Evolutionary conservation across 2,888 invertebrate genomes (phyloP), one percentile per base, ranked within the genome.

Genomic region (Ectemnius lituratus): DNA sequence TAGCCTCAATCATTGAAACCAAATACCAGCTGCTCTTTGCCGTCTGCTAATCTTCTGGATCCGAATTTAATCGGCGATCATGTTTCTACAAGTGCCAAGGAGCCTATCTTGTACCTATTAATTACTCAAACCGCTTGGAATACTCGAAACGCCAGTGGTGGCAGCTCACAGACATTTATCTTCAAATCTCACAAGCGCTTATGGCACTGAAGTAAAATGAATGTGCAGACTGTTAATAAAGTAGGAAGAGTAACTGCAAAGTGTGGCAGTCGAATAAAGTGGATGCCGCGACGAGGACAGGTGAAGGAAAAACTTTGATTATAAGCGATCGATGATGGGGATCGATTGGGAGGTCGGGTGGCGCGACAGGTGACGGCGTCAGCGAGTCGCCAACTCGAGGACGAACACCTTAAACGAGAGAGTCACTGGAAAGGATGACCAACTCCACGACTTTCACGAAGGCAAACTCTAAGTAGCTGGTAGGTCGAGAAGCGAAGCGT

Each of bases 311-410:
- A 37, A 37, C 8, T 37, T 6, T 37, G 5, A 11, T 37, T 37
- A 37, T 6, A 37, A 37, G 37, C 37, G 11, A 37, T 37, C 37
- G 37, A 37, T 37, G 11, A 37, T 37, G 37, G 8, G 37, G 37
- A 37, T 37, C 37, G 37, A 37, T 37, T 37, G 37, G 37, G 61
- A 8, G 18, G 14, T 49, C 16, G 16, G n/a, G 52, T 16, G 52
- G 16, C 70, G 70, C 73, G 79, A 79, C 81, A 69, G 71, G 74
- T 73, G 70, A 75, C 74, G 79, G 76, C 81, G 74, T 75, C 78
- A 82, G 75, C 37, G 70, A 73, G 67, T 69, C 77, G 75, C 80
- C 78, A 76, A 65, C 62, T 71, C 70, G 73, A 77, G 71, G 75
- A 77, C 70, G 64, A 63, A 56, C 67, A 68, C 60, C 76, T 67